Evolutionary conservation across 2,113 vertebrate genomes (phyloP).

Genomic region (Canis aureus): DNA sequence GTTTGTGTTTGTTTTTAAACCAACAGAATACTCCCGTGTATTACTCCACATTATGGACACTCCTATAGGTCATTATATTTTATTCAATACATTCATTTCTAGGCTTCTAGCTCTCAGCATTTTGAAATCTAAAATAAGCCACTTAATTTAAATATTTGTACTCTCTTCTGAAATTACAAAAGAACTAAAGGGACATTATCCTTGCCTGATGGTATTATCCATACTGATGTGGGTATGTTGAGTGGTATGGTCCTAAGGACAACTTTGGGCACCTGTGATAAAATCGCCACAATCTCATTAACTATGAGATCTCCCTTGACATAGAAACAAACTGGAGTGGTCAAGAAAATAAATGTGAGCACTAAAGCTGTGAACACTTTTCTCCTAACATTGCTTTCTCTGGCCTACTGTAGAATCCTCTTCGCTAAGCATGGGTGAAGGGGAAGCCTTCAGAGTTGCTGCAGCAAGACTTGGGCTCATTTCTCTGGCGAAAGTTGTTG

Average conservation of each 20-base stretch:
- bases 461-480: background rate
- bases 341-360: background rate
- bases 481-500: background rate
- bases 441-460: background rate
- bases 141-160: background rate
- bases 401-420: background rate
- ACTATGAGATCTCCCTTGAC: background rate
- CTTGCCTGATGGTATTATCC: background rate
- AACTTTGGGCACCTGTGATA: fast-evolving
- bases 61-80: background rate
- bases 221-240: background rate
- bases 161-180: background rate
- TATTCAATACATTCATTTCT: background rate
- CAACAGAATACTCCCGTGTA: background rate
- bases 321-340: background rate
- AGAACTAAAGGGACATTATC: background rate
- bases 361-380: background rate
- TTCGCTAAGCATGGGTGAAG: background rate
- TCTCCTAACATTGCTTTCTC: background rate
- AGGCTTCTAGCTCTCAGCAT: background rate
- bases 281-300: background rate
- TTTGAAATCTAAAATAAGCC: conserved; percentile 6
- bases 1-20: background rate
- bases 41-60: background rate
- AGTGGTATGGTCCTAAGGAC: background rate